Percentiles rank a stretch among this genome's conserved stretches.
These are phyloP conservation scores for Desmodus rotundus DNA, from an alignment of 2,113 vertebrate species.

Conservation along the genomic window DNA sequence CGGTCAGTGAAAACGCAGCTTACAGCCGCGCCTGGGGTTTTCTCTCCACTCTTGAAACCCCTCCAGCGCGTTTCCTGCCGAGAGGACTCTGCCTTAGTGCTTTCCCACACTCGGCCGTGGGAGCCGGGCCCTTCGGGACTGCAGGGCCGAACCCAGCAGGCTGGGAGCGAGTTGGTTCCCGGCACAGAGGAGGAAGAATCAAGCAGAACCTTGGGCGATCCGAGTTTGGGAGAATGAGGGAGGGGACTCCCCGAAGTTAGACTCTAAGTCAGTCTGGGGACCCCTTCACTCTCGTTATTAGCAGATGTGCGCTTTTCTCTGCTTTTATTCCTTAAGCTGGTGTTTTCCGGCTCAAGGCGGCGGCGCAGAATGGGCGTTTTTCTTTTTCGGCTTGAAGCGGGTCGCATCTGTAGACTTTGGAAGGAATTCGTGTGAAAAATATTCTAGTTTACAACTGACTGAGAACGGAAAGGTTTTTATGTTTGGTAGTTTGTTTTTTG, in stretches of 20 bases:
- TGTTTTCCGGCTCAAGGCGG: background rate
- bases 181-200: background rate
- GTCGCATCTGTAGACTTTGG: background rate
- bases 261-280: background rate
- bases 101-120: background rate
- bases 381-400: background rate
- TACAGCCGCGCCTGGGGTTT: background rate
- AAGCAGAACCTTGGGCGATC: background rate
- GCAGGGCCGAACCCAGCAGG: background rate
- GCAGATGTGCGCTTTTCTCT: background rate
- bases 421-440: conserved; percentile 25
- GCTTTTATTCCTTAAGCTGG: background rate
- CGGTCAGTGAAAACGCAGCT: background rate
- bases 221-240: background rate
- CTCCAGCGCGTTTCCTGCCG: background rate
- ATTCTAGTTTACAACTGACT: background rate
- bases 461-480: background rate
- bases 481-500: background rate
- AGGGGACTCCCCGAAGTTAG: background rate
- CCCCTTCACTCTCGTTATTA: background rate
- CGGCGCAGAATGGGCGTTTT: background rate
- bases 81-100: background rate
- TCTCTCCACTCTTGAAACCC: background rate
- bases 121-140: background rate
- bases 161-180: background rate